Conservation (phyloP, 2,888 invertebrate genomes). For the Homarus gammarus region DNA sequence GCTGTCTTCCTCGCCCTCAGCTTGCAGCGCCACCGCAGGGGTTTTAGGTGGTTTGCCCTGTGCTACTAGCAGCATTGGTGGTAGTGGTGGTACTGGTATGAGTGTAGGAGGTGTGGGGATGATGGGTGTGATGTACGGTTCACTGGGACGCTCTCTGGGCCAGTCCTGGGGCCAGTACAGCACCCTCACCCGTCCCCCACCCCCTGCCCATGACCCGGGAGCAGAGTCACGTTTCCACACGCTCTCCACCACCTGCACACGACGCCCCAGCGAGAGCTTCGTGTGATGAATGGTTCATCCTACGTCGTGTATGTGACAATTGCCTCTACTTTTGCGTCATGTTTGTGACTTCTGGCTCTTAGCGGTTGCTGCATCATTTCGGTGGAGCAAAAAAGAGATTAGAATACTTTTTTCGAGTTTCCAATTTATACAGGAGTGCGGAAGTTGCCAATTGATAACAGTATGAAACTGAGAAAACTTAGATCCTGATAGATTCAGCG, state of each 20-base stretch:
- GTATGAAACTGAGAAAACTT: no score
- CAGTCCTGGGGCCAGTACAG: conserved; percentile 42
- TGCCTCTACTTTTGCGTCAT: conserved; percentile 10
- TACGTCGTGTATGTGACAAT: neutral
- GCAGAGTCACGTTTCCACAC: conserved; percentile 41
- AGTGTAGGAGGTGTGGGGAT: conserved; percentile 8
- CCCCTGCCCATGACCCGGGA: conserved; percentile 28
- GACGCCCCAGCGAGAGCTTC: conserved; percentile 51
- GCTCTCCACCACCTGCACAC: conserved; percentile 33
- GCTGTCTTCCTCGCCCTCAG: conserved; percentile 48
- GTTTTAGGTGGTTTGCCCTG: conserved; percentile 5
- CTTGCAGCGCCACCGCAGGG: conserved; percentile 44
- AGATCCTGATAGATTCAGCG: no score
- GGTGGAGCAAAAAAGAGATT: no score
- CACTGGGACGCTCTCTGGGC: conserved; percentile 40
- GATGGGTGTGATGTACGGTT: conserved; percentile 48
- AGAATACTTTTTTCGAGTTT: no score
- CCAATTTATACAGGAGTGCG: no score
- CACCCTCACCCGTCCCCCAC: conserved; percentile 30
- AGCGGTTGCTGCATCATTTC: no score
- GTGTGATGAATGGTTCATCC: conserved; percentile 14
- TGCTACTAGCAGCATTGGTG: neutral
- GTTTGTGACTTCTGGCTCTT: neutral
- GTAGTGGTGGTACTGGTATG: neutral
- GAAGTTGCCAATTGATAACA: no score